Evolutionary conservation across 2,113 vertebrate species (phyloP), one percentile per base, ranked within the genome.

Genomic region (Verasper variegatus): DNA sequence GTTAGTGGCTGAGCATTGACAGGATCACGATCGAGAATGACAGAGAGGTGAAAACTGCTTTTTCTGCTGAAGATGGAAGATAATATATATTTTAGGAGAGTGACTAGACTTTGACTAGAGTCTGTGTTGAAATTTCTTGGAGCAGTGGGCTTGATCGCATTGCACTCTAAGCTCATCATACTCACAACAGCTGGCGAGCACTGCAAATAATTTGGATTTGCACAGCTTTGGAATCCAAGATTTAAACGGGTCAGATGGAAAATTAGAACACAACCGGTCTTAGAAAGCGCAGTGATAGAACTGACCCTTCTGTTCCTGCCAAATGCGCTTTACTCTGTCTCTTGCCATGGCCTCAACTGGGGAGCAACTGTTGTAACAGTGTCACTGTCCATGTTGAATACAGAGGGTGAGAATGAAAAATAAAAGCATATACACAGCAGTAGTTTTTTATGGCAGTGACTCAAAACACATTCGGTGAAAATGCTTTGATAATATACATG

Each of bases 181-280:
- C 37, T 69, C 12, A 9, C 67, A 78, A 35, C 71, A 88, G 73
- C 62, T 66, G 62, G 57, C 0, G 0, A 73, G 27, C 35, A 23
- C 66, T 78, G 58, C 58, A 75, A 67, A 78, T 67, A 21, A 76
- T 81, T 78, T 60, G 54, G 68, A 86, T 76, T 76, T 65, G 60
- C 70, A 27, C n/a, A 62, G 70, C 45, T 69, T 60, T 68, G n/a
- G 51, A 71, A 75, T 70, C 56, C 14, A 17, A 55, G 68, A 10
- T 68, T 74, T 73, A 37, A 76, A 71, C 14, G 31, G 56, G 24
- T 71, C 35, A 1, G 5, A 17, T 40, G 18, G 31, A 78, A 71
- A 77, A 68, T 51, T 13, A 52, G 65, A 61, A 21, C 3, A 17
- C 37, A 26, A 3, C 2, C 3, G 15, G 51, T 74, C 26, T 71